Evolutionary conservation across 2,113 vertebrate genomes (phyloP), one percentile per base, ranked within the genome.

Genomic region (Catharus bicknelli): DNA sequence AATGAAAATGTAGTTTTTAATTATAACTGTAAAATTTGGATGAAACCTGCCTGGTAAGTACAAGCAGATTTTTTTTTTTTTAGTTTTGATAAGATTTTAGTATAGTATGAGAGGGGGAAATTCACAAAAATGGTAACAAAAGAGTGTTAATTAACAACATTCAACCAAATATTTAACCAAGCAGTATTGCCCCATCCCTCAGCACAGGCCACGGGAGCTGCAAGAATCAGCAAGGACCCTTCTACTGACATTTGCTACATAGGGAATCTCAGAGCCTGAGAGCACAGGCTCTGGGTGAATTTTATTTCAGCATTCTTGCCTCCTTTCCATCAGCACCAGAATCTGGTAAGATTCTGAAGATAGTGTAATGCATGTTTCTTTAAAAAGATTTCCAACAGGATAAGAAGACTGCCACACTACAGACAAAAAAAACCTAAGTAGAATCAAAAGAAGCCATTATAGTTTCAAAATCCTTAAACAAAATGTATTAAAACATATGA

Each of bases 1-100:
- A 97, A 96, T 97, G 97, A 97, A 97, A 98, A 97, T 92, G 97
- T 96, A 97, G 95, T 92, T 97, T 97, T 97, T 98, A 98, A 98
- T 98, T 98, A 97, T 94, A 97, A 95, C 95, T 90, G 78, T 90
- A 96, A 95, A 87, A 96, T 95, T 95, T 93, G 83, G 94, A 92
- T 67, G 78, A 95, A 94, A 94, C 93, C 94, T 94, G 95, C 83
- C 83, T 96, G 88, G 87, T 90, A 93, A 95, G 81, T 89, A 92
- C 82, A 94, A 92, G 95, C 82, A 84, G 64, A 7, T 10, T 70
- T 61, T n/a, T 74, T 63, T 69, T 76, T 69, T 76, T 90, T 50
- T 17, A 21, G 8, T 27, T 86, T 72, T 54, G 13, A 19, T 48
- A 26, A 29, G 43, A 45, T 75, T 87, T 93, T 62, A 47, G 59